phyloP scores from a whole-genome alignment of 1,140 invertebrate genomes.

The Aphelenchoides avenae region DNA sequence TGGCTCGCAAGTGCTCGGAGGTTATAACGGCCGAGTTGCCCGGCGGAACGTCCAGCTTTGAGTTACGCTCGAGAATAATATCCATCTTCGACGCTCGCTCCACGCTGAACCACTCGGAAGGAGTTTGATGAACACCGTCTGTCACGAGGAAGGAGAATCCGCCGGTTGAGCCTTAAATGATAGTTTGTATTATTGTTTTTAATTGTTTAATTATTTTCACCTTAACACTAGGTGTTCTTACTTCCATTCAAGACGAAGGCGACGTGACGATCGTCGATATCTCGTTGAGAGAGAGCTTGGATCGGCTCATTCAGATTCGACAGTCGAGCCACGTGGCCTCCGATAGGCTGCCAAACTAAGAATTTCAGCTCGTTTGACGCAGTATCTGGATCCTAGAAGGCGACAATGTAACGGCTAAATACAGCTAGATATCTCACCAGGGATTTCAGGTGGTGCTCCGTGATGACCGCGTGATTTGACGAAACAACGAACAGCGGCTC shows the following conservation, averaged over 20 bases:
- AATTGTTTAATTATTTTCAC: not conserved
- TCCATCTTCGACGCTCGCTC: not conserved
- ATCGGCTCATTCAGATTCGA: conserved; percentile 19
- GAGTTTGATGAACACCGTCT: conserved; percentile 47
- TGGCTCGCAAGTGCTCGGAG: conserved; percentile 43
- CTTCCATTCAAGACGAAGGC: conserved; percentile 27
- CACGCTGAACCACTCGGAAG: conserved; percentile 52
- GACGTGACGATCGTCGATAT: conserved; percentile 38
- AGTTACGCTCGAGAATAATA: conserved; percentile 46
- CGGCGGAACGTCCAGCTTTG: conserved; percentile 45
- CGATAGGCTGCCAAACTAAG: conserved; percentile 45
- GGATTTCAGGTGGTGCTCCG: conserved; percentile 10
- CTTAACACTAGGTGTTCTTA: not conserved
- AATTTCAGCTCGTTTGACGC: conserved; percentile 36
- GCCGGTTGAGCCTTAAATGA: conserved; percentile 14
- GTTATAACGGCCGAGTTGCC: conserved; percentile 40
- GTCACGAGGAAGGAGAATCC: conserved; percentile 56
- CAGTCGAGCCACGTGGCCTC: conserved; percentile 38
- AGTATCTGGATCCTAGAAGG: conserved; percentile 43
- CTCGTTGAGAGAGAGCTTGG: conserved; percentile 47
- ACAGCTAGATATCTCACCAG: too few relatives aligned
- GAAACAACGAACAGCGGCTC: conserved; percentile 30
- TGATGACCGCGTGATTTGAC: conserved; percentile 2
- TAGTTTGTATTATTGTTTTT: conserved; percentile 1
- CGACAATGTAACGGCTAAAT: too few relatives aligned